Base-by-base conservation (phyloP, 2,888 invertebrate species). In the Carabus problematicus region DNA sequence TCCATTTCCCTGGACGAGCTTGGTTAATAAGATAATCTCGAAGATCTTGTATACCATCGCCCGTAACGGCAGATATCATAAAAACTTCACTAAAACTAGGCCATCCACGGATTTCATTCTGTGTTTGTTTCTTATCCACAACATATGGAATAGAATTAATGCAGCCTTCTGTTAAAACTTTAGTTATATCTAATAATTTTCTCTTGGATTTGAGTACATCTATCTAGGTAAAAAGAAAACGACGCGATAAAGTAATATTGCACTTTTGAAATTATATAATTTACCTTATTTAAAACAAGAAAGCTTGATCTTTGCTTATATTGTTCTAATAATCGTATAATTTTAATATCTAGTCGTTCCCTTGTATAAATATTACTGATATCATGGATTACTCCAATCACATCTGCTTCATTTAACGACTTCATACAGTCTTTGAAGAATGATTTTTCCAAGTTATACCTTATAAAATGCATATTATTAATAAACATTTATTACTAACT, bases 371-470 rank as follows among this genome's bases (percentile, higher is more conserved):
- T 79, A 78, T 92, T 91, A 0, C 91, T 88, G 3, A 89, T 89
- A 82, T 97, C 97, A 78, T 97, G 95, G 16, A 97, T 84, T 0
- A 97, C 92, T 7, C 93, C 93, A 74, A 97, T 85, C 1, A 95
- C 81, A 83, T 97, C 90, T 0, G 94, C 92, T 78, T 90, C 85
- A 72, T 85, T 80, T 49, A 93, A 61, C 90, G 87, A 8, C 80
- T 81, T 81, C 42, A 82, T 85, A 75, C 84, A 89, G 84, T 83
- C 89, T 45, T 84, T 85, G 43, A 85, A 77, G 78, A 92, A 89
- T 0, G 84, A 81, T 40, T 82, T 80, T 66, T 85, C 85, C 62
- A 91, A 81, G 29, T 86, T 82, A 76, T 85, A 88, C 75, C 85
- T 86, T 71, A 54, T 79, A 78, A 81, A 73, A 81, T 82, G 75